A percentile compares a stretch with the other conserved stretches of the same genome.
Conservation (phyloP, 2,113 vertebrate genomes). For the Meles meles region DNA sequence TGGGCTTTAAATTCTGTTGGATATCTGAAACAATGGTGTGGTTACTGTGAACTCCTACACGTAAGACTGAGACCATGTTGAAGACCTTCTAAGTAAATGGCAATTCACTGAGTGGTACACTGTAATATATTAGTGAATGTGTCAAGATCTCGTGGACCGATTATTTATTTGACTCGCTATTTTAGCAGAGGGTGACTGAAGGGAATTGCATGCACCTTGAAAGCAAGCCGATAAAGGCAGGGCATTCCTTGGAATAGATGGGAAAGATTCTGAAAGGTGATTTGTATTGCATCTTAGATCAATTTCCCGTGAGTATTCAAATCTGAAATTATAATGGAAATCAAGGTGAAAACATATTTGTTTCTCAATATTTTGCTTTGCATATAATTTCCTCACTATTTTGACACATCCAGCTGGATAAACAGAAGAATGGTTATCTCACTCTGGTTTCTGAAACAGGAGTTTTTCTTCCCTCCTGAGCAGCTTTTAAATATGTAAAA, state of each 20-base stretch:
- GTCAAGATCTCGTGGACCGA: not conserved
- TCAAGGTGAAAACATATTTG: constrained; percentile 11
- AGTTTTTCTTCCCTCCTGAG: not conserved
- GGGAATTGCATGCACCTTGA: not conserved
- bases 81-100: not conserved
- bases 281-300: not conserved
- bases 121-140: not conserved
- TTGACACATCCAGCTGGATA: not conserved
- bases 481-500: constrained; percentile 22
- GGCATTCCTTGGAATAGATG: not conserved
- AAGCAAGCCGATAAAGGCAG: not conserved
- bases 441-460: constrained; percentile 33
- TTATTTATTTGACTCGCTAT: not conserved
- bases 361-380: constrained; percentile 38
- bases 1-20: not conserved
- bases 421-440: not conserved
- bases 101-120: not conserved
- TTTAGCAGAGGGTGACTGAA: not conserved
- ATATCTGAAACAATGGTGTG: not conserved
- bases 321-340: constrained; percentile 40
- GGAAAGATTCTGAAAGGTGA: not conserved
- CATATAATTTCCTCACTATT: not conserved
- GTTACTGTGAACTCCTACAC: not conserved
- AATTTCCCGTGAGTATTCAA: not conserved
- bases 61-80: not conserved